phyloP scores from a whole-genome alignment of 1,140 invertebrate species.

The Laupala kohalensis region DNA sequence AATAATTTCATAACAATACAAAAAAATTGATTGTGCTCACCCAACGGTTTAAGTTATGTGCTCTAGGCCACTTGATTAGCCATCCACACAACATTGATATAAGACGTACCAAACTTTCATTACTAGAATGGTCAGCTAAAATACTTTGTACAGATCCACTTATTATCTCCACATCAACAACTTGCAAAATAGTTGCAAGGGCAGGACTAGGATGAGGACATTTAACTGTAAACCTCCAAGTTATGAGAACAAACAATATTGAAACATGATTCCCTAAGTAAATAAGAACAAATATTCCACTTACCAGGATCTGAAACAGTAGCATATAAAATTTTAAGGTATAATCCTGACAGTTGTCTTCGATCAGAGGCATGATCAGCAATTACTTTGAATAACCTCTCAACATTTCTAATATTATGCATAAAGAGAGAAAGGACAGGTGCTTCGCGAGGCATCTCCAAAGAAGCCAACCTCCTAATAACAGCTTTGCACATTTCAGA shows the following conservation, averaged over 20 bases:
- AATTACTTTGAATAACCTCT: background rate
- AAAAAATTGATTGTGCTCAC: background rate
- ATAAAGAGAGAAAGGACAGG: background rate
- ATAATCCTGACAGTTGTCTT: background rate
- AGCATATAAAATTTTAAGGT: background rate
- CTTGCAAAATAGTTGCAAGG: background rate
- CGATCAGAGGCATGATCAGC: background rate
- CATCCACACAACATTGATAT: background rate
- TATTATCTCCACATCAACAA: background rate
- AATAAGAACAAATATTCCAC: background rate
- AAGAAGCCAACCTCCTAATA: background rate
- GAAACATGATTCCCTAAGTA: background rate
- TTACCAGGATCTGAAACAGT: background rate
- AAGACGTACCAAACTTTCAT: background rate
- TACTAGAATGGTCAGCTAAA: background rate
- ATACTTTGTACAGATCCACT: background rate
- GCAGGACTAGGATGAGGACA: background rate
- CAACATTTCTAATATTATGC: background rate
- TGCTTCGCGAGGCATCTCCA: background rate
- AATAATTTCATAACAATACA: background rate
- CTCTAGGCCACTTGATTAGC: background rate
- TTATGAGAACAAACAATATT: too few species aligned
- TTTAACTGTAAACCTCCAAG: background rate
- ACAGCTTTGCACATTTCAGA: background rate
- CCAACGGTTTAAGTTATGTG: background rate